Percentiles rank a stretch among this genome's conserved stretches.
phyloP scores from a whole-genome alignment of 2,113 vertebrate genomes.

The Petroica traversi region DNA sequence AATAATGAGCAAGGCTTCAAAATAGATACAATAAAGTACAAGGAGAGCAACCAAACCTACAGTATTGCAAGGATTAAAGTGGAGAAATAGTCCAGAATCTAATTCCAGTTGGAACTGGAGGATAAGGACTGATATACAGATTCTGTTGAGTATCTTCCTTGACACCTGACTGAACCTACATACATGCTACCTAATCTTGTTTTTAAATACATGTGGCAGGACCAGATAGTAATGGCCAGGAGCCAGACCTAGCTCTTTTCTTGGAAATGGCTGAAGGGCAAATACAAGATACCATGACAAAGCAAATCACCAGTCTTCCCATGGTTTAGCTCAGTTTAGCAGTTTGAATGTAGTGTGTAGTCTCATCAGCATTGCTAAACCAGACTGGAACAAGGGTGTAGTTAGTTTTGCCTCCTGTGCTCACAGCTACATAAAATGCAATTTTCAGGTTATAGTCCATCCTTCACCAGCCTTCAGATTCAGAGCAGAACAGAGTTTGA shows the following conservation, averaged over 20 bases:
- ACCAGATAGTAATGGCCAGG: background rate
- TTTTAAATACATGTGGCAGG: background rate
- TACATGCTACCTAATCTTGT: background rate
- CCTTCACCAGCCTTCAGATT: background rate
- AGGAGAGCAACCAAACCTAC: background rate
- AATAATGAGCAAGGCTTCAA: background rate
- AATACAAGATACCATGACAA: background rate
- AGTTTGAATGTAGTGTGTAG: background rate
- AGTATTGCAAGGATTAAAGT: background rate
- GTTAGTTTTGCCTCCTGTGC: background rate
- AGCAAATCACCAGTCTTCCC: background rate
- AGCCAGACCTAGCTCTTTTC: background rate
- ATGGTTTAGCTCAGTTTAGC: background rate
- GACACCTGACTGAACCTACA: background rate
- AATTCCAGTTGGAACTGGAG: background rate
- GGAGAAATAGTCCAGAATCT: background rate
- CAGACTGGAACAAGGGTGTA: background rate
- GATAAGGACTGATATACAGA: background rate
- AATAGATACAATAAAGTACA: background rate
- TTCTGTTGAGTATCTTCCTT: background rate
- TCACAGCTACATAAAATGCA: background rate
- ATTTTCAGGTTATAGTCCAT: background rate
- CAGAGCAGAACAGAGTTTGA: background rate
- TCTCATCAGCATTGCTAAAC: background rate
- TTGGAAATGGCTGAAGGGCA: background rate